Base-by-base conservation (phyloP, 2,113 vertebrate genomes). In the Xenus cinereus region DNA sequence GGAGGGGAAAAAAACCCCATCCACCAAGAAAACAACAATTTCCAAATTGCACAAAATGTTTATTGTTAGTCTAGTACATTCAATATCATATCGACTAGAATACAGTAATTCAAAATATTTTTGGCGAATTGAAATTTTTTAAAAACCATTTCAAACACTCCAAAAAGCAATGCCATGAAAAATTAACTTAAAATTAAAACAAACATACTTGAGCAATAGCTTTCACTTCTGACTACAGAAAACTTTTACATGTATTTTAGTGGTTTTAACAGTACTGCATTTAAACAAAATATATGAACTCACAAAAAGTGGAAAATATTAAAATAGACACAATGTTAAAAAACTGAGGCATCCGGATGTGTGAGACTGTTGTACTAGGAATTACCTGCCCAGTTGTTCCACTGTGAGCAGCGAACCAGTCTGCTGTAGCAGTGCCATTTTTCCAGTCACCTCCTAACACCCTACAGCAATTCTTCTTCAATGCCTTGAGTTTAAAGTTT, bases 11-110 rank as follows among this genome's bases (percentile, higher is more conserved):
- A 3, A 18, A 24, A 12, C 32, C 9, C 12, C 24, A 88, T 43
- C 20, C 39, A 45, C 30, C 32, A 71, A 35, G 59, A 80, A 66
- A 0, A 77, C 43, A 62, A 22, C 7, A 14, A 53, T 19, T 77
- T 95, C 89, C 94, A 98, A 97, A 97, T 96, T 96, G 96, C 97
- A 98, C 96, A 96, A 97, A 98, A 96, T 95, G 74, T 98, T 98
- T 97, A 98, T 97, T 97, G 89, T 96, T 97, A 92, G 84, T 94
- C 89, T 94, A 95, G 89, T 96, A 97, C 97, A 97, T 96, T 97
- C 95, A 97, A 3, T 87, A 83, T 84, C 84, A 89, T 91, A 75
- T 50, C 48, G 83, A 96, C 91, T 87, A 95, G 89, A 96, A 93
- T 84, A 97, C 83, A 95, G 89, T 79, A 81, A 96, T 93, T 92